Base-by-base conservation (phyloP, 2,113 vertebrate genomes). In the Eurystomus gularis region DNA sequence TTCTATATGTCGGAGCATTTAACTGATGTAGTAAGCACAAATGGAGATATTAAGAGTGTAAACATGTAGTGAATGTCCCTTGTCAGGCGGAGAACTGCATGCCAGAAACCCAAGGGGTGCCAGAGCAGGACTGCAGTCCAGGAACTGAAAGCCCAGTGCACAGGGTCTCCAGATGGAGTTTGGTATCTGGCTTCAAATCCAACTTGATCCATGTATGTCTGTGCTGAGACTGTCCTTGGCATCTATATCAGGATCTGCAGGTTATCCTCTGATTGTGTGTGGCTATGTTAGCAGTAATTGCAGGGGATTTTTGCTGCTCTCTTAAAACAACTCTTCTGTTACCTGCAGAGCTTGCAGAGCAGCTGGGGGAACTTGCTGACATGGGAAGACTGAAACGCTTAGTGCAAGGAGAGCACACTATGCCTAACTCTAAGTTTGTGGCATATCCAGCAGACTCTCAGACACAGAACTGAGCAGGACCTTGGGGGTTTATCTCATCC, bases 151-250 rank as follows among this genome's bases (percentile, higher is more conserved):
- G 7, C 33, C 35, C 40, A 35, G 26, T 20, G 33, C 21, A 12
- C 11, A 39, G 28, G 10, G 19, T 79, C 37, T 78, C 16, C 66
- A 82, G 19, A 33, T 48, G 48, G 68, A 70, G 35, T 17, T 5
- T 60, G 68, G 13, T 11, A 1, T 65, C 57, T 75, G 55, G 12
- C 48, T 84, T 76, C 39, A 54, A 79, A 54, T 40, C 16, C 35
- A 46, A 5, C 62, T 46, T 49, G n/a, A 33, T 76, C 39, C 51
- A 35, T 0, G 0, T 44, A 21, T 5, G 2, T 37, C 42, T 76
- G 39, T 65, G 49, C 77, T 49, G 35, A 70, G 51, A 13, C 25
- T 55, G 40, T 37, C 37, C 51, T 82, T 51, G 52, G 64, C 9
- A 7, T 81, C 46, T 44, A 35, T 40, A 29, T 39, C 13, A 46